Conservation (phyloP, 2,113 vertebrate genomes). For the Melanostigma gelatinosum region DNA sequence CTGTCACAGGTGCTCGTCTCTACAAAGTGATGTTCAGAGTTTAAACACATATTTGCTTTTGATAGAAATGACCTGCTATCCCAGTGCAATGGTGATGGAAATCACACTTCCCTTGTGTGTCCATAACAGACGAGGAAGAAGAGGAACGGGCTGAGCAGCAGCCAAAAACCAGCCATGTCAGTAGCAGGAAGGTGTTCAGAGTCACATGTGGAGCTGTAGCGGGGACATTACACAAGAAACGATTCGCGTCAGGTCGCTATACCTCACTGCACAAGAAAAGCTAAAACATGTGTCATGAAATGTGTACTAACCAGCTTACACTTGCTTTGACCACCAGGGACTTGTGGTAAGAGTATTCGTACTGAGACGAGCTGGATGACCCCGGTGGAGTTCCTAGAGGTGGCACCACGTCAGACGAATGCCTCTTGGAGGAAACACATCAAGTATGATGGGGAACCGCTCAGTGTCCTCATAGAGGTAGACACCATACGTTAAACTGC, state of each 20-base stretch:
- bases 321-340: constrained; percentile 45
- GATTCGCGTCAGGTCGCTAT: constrained; percentile 75
- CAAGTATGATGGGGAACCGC: constrained; percentile 60
- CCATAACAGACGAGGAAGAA: constrained; percentile 21
- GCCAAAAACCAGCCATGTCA: neutral
- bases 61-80: too few species aligned
- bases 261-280: neutral
- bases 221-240: constrained; percentile 61
- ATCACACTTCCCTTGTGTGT: neutral
- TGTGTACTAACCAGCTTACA: neutral
- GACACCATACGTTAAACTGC: neutral
- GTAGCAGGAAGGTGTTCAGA: constrained; percentile 22
- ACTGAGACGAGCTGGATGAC: constrained; percentile 78
- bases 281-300: neutral
- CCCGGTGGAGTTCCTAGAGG: constrained; percentile 66
- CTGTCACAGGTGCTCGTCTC: constrained; percentile 29
- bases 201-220: constrained; percentile 67
- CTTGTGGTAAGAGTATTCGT: constrained; percentile 74
- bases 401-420: neutral
- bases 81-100: too few species aligned
- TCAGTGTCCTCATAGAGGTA: constrained; percentile 70
- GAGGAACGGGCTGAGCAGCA: neutral
- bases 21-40: neutral
- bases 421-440: constrained; percentile 74
- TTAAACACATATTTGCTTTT: neutral